A percentile compares a stretch with the other conserved stretches of the same genome.
These are phyloP conservation scores for Eugnorisma glareosa DNA, from an alignment of 2,888 invertebrate genomes.

Conservation along the genomic window DNA sequence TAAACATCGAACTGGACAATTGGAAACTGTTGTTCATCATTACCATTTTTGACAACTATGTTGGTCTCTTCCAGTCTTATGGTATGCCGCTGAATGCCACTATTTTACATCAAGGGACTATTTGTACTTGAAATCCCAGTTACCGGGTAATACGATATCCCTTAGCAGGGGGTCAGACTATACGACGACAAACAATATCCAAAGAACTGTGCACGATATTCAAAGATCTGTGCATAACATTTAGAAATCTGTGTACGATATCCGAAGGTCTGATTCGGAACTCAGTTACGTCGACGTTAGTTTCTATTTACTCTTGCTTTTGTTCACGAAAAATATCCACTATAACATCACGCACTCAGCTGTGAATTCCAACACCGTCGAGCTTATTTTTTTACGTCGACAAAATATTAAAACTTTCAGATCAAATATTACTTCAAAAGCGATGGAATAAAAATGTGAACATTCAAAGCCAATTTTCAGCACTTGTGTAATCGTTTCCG, in stretches of 20 bases:
- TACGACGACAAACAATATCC: background rate
- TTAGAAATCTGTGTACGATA: background rate
- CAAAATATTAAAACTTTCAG: background rate
- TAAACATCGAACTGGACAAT: background rate
- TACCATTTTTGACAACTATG: background rate
- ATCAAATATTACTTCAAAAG: background rate
- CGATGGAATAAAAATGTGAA: slow-evolving; percentile 5
- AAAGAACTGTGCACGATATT: background rate
- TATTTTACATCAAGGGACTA: background rate
- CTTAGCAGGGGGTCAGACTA: background rate
- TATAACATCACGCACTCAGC: background rate
- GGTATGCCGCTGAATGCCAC: background rate
- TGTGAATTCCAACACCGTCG: background rate
- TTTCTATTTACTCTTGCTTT: background rate
- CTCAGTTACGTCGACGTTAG: background rate
- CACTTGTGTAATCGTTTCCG: background rate
- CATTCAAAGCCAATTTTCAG: background rate
- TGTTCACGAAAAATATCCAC: background rate
- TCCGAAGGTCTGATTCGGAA: background rate
- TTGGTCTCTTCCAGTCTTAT: background rate
- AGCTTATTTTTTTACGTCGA: background rate
- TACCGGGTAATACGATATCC: background rate
- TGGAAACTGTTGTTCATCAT: background rate
- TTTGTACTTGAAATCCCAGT: background rate
- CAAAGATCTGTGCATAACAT: background rate